Evolutionary conservation across 2,113 vertebrate species (phyloP).

Genomic region (Corythoichthys haematopterus): DNA sequence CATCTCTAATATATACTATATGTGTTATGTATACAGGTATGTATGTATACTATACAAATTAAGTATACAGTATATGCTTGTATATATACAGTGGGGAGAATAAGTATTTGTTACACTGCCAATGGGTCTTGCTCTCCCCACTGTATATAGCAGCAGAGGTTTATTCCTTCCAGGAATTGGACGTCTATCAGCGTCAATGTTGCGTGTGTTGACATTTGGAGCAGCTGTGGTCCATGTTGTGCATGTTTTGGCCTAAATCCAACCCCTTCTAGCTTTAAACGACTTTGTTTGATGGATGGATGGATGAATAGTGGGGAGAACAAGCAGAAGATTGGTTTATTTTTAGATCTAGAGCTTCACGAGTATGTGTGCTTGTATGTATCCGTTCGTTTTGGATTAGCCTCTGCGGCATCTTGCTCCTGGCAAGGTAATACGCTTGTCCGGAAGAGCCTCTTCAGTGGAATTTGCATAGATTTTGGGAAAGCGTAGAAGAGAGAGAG

Average conservation of each 20-base stretch:
- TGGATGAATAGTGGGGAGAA: constrained; percentile 16
- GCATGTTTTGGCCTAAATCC: constrained; percentile 51
- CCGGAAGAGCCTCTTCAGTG: constrained; percentile 51
- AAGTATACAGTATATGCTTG: too few relatives aligned
- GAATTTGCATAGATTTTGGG: constrained; percentile 54
- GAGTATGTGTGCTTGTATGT: background rate
- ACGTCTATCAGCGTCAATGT: too few relatives aligned
- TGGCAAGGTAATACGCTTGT: constrained; percentile 71
- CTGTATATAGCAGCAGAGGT: too few relatives aligned
- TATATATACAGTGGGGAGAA: too few relatives aligned
- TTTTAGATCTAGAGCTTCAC: background rate
- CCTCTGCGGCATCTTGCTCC: constrained; percentile 62
- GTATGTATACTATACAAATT: too few relatives aligned
- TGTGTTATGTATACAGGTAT: too few relatives aligned
- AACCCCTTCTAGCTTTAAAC: constrained; percentile 49
- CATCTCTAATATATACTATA: too few relatives aligned
- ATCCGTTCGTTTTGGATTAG: constrained; percentile 56
- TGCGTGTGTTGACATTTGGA: constrained; percentile 33
- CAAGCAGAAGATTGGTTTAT: constrained; percentile 12
- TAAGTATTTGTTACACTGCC: too few relatives aligned
- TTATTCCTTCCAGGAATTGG: too few relatives aligned
- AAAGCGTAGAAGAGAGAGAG: constrained; percentile 28
- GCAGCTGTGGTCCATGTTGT: constrained; percentile 40
- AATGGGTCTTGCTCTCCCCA: too few relatives aligned
- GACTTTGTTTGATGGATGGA: constrained; percentile 37